Percentiles rank a stretch among this genome's conserved stretches.
phyloP scores from a whole-genome alignment of 92 coral and sea anemone species.

The Heliopora coerulea region DNA sequence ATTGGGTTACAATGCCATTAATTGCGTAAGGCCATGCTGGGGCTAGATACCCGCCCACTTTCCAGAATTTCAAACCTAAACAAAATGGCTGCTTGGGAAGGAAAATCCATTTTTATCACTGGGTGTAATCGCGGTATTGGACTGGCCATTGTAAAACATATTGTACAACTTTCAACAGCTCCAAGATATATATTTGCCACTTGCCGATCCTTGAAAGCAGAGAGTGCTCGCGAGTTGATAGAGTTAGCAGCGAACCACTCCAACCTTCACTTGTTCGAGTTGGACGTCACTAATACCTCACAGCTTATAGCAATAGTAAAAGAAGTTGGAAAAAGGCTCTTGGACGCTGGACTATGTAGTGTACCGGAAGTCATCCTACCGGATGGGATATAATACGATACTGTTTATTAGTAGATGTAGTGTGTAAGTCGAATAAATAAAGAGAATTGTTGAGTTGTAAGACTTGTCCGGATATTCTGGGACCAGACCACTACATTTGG shows the following conservation, averaged over 20 bases:
- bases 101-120: slow-evolving; percentile 64
- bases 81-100: slow-evolving; percentile 35
- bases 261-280: slow-evolving; percentile 58
- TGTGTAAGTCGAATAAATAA: too few relatives aligned
- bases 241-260: slow-evolving; percentile 50
- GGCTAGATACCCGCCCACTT: too few relatives aligned
- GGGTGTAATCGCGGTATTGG: slow-evolving; percentile 86
- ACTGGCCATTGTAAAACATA: slow-evolving; percentile 69
- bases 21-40: too few relatives aligned
- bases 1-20: too few relatives aligned
- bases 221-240: slow-evolving; percentile 62
- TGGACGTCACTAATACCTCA: slow-evolving; percentile 60
- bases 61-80: too few relatives aligned
- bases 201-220: slow-evolving; percentile 56
- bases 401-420: too few relatives aligned
- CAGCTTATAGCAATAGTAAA: slow-evolving; percentile 47
- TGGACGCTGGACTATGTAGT: slow-evolving; percentile 61
- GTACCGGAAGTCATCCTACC: too few relatives aligned
- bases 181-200: slow-evolving; percentile 77
- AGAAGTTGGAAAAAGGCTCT: slow-evolving; percentile 52
- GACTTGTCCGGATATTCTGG: too few relatives aligned
- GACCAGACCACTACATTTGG: too few relatives aligned
- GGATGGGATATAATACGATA: too few relatives aligned
- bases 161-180: slow-evolving; percentile 54
- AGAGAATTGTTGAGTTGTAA: too few relatives aligned